phyloP scores from a whole-genome alignment of 2,113 vertebrate genomes.

The Pitta sordida region DNA sequence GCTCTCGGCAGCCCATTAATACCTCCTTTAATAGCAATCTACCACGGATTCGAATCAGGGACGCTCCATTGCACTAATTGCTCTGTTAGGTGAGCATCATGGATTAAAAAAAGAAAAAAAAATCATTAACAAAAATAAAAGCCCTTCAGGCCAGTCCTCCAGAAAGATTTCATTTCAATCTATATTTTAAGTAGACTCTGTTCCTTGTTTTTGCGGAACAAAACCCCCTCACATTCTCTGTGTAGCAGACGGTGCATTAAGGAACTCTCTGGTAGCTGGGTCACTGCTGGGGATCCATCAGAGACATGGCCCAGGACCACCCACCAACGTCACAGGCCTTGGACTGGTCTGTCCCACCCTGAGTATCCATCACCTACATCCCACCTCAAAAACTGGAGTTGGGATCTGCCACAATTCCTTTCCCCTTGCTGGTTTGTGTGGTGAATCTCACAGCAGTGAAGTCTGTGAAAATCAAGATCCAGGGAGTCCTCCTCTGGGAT shows the following conservation, averaged over 20 bases:
- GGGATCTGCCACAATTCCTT: not conserved
- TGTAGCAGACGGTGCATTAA: not conserved
- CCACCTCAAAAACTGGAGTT: not conserved
- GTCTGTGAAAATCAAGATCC: not conserved
- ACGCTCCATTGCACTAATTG: constrained; percentile 73
- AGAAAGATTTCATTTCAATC: constrained; percentile 78
- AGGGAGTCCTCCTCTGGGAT: not conserved
- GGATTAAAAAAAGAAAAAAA: constrained; percentile 50
- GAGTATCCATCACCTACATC: not conserved
- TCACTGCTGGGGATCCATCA: not conserved
- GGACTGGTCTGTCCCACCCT: not conserved
- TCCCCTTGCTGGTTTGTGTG: not conserved
- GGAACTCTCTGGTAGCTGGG: not conserved
- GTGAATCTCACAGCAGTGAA: too few relatives aligned
- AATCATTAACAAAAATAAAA: constrained; percentile 63
- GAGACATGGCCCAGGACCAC: not conserved
- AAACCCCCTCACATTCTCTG: not conserved
- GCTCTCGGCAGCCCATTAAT: constrained; percentile 75
- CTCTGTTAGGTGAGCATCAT: constrained; percentile 76
- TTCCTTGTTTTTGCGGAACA: constrained; percentile 14
- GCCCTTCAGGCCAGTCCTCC: constrained; percentile 68
- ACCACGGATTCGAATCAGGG: constrained; percentile 69
- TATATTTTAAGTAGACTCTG: constrained; percentile 39
- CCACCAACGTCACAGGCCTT: not conserved
- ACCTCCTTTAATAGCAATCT: constrained; percentile 78